Base-by-base conservation (phyloP, 2,888 invertebrate genomes). In the Agrilus cyanescens region DNA sequence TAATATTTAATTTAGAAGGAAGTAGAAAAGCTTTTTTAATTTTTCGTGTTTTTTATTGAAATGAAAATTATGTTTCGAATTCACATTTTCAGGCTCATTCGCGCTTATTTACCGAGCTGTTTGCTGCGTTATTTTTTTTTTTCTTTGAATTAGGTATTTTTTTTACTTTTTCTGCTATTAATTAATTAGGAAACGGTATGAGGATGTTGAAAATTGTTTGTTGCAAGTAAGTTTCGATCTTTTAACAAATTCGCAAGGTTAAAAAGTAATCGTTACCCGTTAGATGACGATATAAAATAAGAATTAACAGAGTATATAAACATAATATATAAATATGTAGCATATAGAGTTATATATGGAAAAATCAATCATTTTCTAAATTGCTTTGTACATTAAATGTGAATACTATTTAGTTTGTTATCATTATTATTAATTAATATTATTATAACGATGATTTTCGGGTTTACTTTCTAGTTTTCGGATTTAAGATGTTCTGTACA, bases 301-400 rank as follows among this genome's bases (percentile, higher is more conserved):
- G 61, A 62, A 59, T 60, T 59, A 55, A 54, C 53, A 48, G 50
- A 52, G 56, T 56, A 60, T 59, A 62, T 59, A 62, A 58, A 60
- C 60, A 60, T 61, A 60, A 62, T 62, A 63, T 64, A 64, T 63
- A 63, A 59, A 63, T 61, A 61, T 64, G 60, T 62, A 64, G 62
- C 54, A 63, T 63, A 60, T 56, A 60, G 50, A 54, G 53, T 48
- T 52, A 50, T 54, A 51, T 52, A 49, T 48, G 43, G 46, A 52
- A 47, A 57, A 61, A 62, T 60, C 61, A 62, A 63, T 62, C 61
- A 59, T 61, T 64, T 63, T 57, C 62, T 63, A 59, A 63, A 62
- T 60, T 65, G 63, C 61, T 58, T 52, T 66, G 65, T 65, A 65
- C 65, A 56, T 65, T 65, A 65, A 55, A 63, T 66, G 63, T 65